Base-by-base conservation (phyloP, 2,797 vertebrate species). In the Lacerta agilis region DNA sequence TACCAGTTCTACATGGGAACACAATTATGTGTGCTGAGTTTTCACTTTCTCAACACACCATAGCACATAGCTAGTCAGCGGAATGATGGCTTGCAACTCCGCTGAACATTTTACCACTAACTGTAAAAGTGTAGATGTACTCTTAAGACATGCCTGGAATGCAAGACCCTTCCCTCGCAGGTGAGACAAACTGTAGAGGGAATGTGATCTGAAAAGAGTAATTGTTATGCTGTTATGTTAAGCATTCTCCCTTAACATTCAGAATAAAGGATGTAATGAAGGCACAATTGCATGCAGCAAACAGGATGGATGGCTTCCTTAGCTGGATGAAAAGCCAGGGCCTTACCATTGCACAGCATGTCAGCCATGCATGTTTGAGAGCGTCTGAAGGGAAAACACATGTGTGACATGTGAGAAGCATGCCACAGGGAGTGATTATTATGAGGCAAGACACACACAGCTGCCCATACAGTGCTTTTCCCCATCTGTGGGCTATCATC, bases 141-240 rank as follows among this genome's bases (percentile, higher is more conserved):
- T 80, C 64, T 73, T 64, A 81, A 33, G 33, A 86, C 0, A 13
- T 89, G 91, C 86, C 85, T n/a, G 58, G 66, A 36, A 66, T 8
- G 27, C 69, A 89, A 89, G 82, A 82, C 82, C n/a, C 72, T 33
- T 49, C 10, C 6, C 29, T 78, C 71, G 33, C 8, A 45, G 10
- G 1, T 27, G 69, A 66, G 71, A 25, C 17, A 55, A 81, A 75
- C 2, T n/a, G 27, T 8, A 55, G 43, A 29, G 10, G 5, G 8
- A 67, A 61, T 55, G n/a, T 55, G 13, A 67, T 85, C 25, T 41
- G 67, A 89, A 33, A 61, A 72, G 2, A 55, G 25, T 27, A 64
- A 43, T 43, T 33, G 23, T 64, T 15, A 79, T 29, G 23, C 1
- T 25, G 11, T 77, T 75, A 38, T 67, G 58, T n/a, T 33, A 69